Evolutionary conservation across 2,888 invertebrate genomes (phyloP), one percentile per base, ranked within the genome.

Genomic region (Tenthredo distinguenda): DNA sequence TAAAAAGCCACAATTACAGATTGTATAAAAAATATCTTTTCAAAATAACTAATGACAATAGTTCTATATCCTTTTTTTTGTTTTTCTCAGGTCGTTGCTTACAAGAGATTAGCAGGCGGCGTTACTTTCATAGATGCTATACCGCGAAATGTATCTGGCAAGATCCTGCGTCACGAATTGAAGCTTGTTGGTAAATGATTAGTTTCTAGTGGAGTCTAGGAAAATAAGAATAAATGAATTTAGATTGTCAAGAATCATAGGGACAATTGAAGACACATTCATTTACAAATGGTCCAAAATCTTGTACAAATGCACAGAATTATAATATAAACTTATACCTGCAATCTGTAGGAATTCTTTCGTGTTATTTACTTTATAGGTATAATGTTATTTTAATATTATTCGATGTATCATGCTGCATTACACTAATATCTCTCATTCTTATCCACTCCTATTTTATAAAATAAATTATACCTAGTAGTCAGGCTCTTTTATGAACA

Each of bases 121-220:
- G 96, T 97, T 3, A 94, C 94, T 76, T 96, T 97, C 91, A 93
- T 97, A 34, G 95, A 96, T 1, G 89, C 94, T 0, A 96, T 97
- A 89, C 97, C 97, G 0, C 96, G 97, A 91, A 97, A 96, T 89
- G 95, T 95, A 0, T 95, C 96, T 3, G 97, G 97, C 5, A 97
- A 97, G 94, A 97, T 97, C 71, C 92, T 97, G 90, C 95, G 97
- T 87, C 96, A 96, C 87, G 95, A 96, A 93, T 94, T 97, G 15
- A 96, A 95, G 94, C 94, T 95, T 77, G 91, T 77, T 50, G 50
- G 34, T 55, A 50, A 77, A 55, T 50, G 55, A 77, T 77, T 55
- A 31, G 31, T 10, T 12, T 34, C 10, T 31, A 55, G 9, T 31
- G 1, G 15, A 31, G 10, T 77, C 34, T 55, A 34, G 55, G 18